Percentiles rank a stretch among this genome's conserved stretches.
Conservation (phyloP, 2,888 invertebrate species). For the Clanis bilineata region DNA sequence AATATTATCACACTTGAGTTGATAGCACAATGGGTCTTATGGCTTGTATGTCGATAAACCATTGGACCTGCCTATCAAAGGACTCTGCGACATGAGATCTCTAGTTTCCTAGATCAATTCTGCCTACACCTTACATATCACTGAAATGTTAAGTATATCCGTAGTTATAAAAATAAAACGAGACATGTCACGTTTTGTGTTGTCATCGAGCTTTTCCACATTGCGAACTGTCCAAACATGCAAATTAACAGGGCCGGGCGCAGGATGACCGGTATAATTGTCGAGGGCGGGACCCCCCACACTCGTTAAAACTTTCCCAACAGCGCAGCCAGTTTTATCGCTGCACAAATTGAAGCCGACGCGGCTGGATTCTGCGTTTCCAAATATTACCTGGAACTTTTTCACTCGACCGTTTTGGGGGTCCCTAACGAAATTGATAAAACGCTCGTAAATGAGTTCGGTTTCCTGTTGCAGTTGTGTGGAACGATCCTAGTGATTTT, state of each 20-base stretch:
- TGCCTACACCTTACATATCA: too few relatives aligned
- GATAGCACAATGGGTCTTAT: too few relatives aligned
- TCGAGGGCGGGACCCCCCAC: slow-evolving; percentile 3
- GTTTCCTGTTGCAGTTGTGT: slow-evolving; percentile 1
- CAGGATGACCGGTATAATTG: slow-evolving; percentile 1
- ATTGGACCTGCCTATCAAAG: too few relatives aligned
- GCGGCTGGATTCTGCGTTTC: slow-evolving; percentile 6
- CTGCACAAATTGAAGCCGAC: slow-evolving; percentile 6
- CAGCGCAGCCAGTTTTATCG: slow-evolving; percentile 3
- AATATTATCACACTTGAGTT: too few relatives aligned
- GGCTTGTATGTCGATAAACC: too few relatives aligned
- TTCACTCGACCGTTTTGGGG: slow-evolving; percentile 11
- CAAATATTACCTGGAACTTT: slow-evolving; percentile 8
- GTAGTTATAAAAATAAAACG: too few relatives aligned
- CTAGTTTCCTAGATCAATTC: too few relatives aligned
- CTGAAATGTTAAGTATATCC: too few relatives aligned
- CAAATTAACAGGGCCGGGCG: slow-evolving; percentile 8
- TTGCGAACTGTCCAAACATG: slow-evolving; percentile 5
- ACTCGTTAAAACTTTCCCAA: slow-evolving; percentile 8
- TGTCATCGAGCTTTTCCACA: background rate
- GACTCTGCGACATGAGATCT: too few relatives aligned
- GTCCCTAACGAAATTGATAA: slow-evolving; percentile 4
- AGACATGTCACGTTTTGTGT: background rate
- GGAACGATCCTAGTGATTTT: background rate
- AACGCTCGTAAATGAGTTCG: slow-evolving; percentile 1